Conservation (phyloP, 37 sponge, comb jelly and placozoan genomes). For the Crambe crambe region DNA sequence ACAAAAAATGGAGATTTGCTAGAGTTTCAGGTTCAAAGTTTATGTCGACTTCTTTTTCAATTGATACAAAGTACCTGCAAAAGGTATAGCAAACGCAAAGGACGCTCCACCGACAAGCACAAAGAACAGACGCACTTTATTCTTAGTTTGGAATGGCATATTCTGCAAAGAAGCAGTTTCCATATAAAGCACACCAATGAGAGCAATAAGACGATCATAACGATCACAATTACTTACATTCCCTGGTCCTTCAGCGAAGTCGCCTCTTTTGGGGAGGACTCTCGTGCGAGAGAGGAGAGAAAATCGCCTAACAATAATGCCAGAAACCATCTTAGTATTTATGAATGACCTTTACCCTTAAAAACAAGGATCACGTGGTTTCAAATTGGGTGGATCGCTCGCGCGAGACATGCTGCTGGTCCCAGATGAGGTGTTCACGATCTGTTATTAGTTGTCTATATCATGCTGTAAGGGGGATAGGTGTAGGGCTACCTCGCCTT, state of each 20-base stretch:
- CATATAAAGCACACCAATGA: constrained; percentile 1
- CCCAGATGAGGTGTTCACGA: too few species aligned
- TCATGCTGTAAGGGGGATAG: too few species aligned
- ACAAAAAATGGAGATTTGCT: too few species aligned
- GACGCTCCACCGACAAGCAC: constrained; percentile 30
- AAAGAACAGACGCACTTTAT: constrained; percentile 54
- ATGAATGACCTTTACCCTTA: not conserved
- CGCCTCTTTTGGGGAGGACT: not conserved
- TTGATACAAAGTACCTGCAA: constrained; percentile 57
- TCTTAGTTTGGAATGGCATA: constrained; percentile 78
- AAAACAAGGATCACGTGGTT: not conserved
- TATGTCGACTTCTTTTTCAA: constrained; percentile 64
- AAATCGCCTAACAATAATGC: not conserved
- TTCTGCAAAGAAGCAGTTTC: constrained; percentile 40
- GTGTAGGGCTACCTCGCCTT: too few species aligned
- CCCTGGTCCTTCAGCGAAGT: not conserved
- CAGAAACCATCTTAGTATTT: not conserved
- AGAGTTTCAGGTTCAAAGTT: too few species aligned
- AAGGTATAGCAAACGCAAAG: constrained; percentile 67
- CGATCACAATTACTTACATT: not conserved
- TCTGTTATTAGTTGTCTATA: too few species aligned
- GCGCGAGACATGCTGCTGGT: too few species aligned
- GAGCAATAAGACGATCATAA: not conserved
- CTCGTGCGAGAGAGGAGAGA: constrained; percentile 2
- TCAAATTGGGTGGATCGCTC: not conserved